Conservation (phyloP, 2,888 invertebrate species). For the Pheosia gnoma region DNA sequence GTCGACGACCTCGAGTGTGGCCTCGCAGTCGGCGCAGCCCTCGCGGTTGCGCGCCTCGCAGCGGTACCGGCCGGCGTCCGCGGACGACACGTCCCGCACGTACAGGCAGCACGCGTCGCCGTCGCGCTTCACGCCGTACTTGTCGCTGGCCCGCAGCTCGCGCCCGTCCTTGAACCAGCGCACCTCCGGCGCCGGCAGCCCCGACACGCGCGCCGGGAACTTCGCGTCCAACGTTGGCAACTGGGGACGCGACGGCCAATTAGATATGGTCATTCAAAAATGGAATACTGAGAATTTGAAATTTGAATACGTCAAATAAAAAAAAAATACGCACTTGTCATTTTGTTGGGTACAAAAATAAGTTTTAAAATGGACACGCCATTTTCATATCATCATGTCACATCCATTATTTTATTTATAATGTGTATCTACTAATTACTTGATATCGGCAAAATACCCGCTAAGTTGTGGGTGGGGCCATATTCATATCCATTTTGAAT, state of each 20-base stretch:
- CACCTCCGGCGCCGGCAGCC: constrained; percentile 93
- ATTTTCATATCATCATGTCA: too few relatives aligned
- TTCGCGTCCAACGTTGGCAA: constrained; percentile 91
- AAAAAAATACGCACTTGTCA: too few relatives aligned
- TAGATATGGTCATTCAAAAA: too few relatives aligned
- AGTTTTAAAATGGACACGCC: too few relatives aligned
- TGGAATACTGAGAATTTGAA: too few relatives aligned
- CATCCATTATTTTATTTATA: too few relatives aligned
- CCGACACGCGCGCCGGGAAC: constrained; percentile 91
- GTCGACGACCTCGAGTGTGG: constrained; percentile 90
- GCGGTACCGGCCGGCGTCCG: constrained; percentile 89
- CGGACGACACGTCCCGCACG: constrained; percentile 86
- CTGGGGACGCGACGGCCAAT: constrained; percentile 55
- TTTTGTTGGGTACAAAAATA: too few relatives aligned
- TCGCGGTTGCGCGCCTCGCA: constrained; percentile 92
- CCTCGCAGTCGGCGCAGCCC: constrained; percentile 90
- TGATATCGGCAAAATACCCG: too few relatives aligned
- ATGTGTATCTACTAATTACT: too few relatives aligned
- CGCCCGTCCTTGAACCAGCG: constrained; percentile 94
- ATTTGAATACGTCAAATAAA: too few relatives aligned
- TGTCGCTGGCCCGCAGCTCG: constrained; percentile 87
- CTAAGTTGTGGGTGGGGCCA: too few relatives aligned
- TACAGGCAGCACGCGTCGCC: constrained; percentile 92
- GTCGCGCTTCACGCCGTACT: constrained; percentile 89
- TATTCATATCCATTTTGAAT: too few relatives aligned